Base-by-base conservation (phyloP, 2,888 invertebrate genomes). In the Phortica magna region DNA sequence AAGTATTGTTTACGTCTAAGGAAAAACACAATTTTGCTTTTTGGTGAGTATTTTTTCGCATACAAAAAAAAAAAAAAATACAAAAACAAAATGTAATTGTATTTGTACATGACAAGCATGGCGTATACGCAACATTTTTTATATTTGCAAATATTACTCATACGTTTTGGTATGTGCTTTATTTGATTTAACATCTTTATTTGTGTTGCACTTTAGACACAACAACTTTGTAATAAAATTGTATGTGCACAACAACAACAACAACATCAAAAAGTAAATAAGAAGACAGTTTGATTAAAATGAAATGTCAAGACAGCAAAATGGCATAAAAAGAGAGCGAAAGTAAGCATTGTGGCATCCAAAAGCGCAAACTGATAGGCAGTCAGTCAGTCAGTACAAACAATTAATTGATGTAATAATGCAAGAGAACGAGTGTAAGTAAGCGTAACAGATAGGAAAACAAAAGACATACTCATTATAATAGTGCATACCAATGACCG, bases 141-240 rank as follows among this genome's bases (percentile, higher is more conserved):
- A 4, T 31, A 31, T 31, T 2, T 4, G 31, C 31, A 31, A 55
- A 55, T 55, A 55, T 55, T 55, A 55, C n/a, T 55, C 55, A 55
- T 55, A 55, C 55, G 55, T 55, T 55, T 55, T 4, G 55, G 55
- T 55, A 55, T 53, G n/a, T n/a, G n/a, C 10, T n/a, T n/a, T 55
- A 55, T 55, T 55, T 10, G 7, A n/a, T 6, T n/a, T 55, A 31
- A 55, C 10, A n/a, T 55, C 14, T 55, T 6, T 55, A 55, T n/a
- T 55, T 55, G 12, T n/a, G 17, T n/a, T 55, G 14, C 55, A 55
- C 55, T 55, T 55, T 7, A 55, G 55, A 55, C 55, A 55, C 17
- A 6, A n/a, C 31, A 7, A 55, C 55, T 55, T 55, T 31, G 12
- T 6, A 55, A 55, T 5, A 55, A 5, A n/a, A n/a, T 1, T 55